phyloP scores from a whole-genome alignment of 2,888 invertebrate genomes.

The Hydroisotoma schaefferi region DNA sequence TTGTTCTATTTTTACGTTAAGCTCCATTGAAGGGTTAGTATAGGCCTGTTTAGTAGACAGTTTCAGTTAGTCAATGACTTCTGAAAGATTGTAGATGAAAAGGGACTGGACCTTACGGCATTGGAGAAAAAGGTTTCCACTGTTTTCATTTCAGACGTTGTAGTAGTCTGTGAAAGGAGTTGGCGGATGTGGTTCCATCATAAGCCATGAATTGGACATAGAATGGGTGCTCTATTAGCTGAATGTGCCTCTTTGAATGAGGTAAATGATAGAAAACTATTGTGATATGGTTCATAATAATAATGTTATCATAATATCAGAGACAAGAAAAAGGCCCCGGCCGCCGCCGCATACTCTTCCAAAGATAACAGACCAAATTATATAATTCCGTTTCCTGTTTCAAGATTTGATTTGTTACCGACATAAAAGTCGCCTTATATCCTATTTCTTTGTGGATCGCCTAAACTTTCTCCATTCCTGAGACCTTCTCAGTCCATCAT shows the following conservation, averaged over 20 bases:
- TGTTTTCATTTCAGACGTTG: too few relatives aligned
- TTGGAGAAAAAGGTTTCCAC: too few relatives aligned
- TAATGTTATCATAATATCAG: too few relatives aligned
- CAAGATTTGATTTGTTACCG: conserved; percentile 49
- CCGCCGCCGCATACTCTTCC: conserved; percentile 31
- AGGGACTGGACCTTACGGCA: too few relatives aligned
- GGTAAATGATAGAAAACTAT: conserved; percentile 46
- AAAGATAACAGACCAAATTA: conserved; percentile 47
- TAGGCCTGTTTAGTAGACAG: too few relatives aligned
- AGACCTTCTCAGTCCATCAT: conserved; percentile 49
- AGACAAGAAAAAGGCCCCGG: too few relatives aligned
- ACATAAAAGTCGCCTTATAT: conserved; percentile 50
- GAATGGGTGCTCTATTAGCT: conserved; percentile 32
- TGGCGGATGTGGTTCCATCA: conserved; percentile 28
- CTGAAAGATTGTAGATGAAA: too few relatives aligned
- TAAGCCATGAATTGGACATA: conserved; percentile 20
- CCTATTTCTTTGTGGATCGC: conserved; percentile 49
- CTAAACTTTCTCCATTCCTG: conserved; percentile 49
- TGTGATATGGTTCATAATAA: conserved; percentile 33
- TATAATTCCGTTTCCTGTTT: conserved; percentile 49
- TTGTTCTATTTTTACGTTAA: too few relatives aligned
- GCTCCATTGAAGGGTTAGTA: too few relatives aligned
- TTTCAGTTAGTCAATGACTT: too few relatives aligned
- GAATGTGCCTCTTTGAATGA: conserved; percentile 33
- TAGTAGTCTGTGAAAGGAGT: background rate